Evolutionary conservation across 2,888 invertebrate genomes (phyloP).

Genomic region (Agrenia bidenticulata): DNA sequence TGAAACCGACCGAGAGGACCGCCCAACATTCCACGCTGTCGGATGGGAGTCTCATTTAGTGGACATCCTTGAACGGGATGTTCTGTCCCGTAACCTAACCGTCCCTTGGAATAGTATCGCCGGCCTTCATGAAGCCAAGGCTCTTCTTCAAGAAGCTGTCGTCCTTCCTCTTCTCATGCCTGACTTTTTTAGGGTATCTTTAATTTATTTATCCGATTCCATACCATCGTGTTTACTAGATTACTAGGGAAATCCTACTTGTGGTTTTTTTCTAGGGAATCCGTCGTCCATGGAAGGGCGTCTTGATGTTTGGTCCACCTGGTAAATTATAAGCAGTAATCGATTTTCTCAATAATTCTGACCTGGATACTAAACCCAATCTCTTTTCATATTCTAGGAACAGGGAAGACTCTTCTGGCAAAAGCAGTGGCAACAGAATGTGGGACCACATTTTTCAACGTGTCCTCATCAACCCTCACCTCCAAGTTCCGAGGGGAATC

Average conservation of each 20-base stretch:
- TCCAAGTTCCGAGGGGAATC: constrained; percentile 90
- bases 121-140: constrained; percentile 72
- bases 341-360: no score
- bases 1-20: constrained; percentile 54
- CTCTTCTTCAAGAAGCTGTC: constrained; percentile 79
- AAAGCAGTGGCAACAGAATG: constrained; percentile 88
- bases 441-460: constrained; percentile 83
- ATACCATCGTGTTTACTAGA: no score
- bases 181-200: constrained; percentile 75
- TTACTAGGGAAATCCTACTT: no score
- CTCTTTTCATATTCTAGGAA: no score
- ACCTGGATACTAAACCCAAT: no score
- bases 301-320: constrained; percentile 65
- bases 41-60: constrained; percentile 76
- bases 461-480: constrained; percentile 80
- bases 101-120: constrained; percentile 79
- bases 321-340: constrained; percentile 1
- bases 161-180: constrained; percentile 84
- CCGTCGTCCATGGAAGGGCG: constrained; percentile 78
- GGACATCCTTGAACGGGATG: constrained; percentile 80
- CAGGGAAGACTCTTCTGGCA: constrained; percentile 78
- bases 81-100: constrained; percentile 76
- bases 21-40: constrained; percentile 64
- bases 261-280: constrained; percentile 64
- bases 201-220: not conserved